phyloP scores from a whole-genome alignment of 1,140 invertebrate species.

The Meteorus sp. region DNA sequence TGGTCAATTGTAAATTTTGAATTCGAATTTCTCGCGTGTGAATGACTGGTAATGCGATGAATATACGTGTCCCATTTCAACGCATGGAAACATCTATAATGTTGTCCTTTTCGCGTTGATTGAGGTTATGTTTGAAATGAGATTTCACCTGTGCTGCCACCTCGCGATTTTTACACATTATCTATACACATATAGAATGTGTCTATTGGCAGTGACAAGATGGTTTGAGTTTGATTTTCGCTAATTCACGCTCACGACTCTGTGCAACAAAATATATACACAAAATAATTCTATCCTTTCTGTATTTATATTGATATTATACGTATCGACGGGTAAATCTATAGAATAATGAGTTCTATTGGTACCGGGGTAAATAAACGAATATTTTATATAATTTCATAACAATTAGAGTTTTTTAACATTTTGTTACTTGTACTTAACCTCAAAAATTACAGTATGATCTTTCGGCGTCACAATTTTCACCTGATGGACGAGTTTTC shows the following conservation, averaged over 20 bases:
- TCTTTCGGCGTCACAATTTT: conserved; percentile 99
- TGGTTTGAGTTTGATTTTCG: conserved; percentile 34
- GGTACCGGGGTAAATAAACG: conserved; percentile 83
- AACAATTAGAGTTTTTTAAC: conserved; percentile 20
- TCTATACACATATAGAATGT: too few relatives aligned
- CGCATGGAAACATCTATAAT: too few relatives aligned
- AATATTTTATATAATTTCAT: conserved; percentile 17
- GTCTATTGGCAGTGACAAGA: too few relatives aligned
- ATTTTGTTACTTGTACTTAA: conserved; percentile 27
- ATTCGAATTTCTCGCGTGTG: background rate
- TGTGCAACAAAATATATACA: conserved; percentile 4
- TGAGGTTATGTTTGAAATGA: too few relatives aligned
- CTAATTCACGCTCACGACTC: conserved; percentile 27
- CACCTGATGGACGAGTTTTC: conserved; percentile 97
- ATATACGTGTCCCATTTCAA: too few relatives aligned
- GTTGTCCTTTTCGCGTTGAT: too few relatives aligned
- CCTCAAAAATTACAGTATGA: conserved; percentile 77
- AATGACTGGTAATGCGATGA: background rate
- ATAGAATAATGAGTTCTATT: conserved; percentile 85
- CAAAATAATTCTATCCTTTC: background rate
- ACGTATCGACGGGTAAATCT: background rate
- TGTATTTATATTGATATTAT: background rate
- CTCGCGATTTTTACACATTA: too few relatives aligned
- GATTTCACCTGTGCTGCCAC: too few relatives aligned
- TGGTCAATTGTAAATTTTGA: too few relatives aligned